Evolutionary conservation across 1,140 invertebrate genomes (phyloP).

Genomic region (Stegodyphus dumicola): DNA sequence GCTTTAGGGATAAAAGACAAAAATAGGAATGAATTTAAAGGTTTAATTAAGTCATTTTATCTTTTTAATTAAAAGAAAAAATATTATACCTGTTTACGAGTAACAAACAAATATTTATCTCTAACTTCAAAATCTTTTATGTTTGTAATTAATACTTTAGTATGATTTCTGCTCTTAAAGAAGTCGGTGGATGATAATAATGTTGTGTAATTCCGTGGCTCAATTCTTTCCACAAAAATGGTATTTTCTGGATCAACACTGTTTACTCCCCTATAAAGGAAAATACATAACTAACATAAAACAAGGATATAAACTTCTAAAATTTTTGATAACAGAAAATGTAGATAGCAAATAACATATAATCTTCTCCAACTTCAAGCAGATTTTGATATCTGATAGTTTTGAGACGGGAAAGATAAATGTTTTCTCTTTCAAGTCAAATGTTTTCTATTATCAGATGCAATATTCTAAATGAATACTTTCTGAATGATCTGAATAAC

Average conservation of each 20-base stretch:
- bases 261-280: conserved; percentile 64
- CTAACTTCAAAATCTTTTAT: conserved; percentile 85
- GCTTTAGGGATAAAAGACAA: conserved; percentile 67
- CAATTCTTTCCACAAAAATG: conserved; percentile 78
- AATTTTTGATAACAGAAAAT: too few relatives aligned
- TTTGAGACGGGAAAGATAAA: too few relatives aligned
- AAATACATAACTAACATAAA: conserved; percentile 12
- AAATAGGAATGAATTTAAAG: too few relatives aligned
- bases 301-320: too few relatives aligned
- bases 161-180: conserved; percentile 66
- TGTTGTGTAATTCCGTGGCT: conserved; percentile 74
- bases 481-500: too few relatives aligned
- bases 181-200: conserved; percentile 73
- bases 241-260: conserved; percentile 63
- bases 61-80: neutral
- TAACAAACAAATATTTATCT: conserved; percentile 87
- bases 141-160: conserved; percentile 74
- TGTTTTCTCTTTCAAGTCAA: too few relatives aligned
- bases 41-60: too few relatives aligned
- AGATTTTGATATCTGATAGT: too few relatives aligned
- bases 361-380: too few relatives aligned
- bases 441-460: too few relatives aligned
- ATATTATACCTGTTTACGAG: conserved; percentile 70
- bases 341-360: too few relatives aligned
- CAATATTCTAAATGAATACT: too few relatives aligned